Evolutionary conservation across 2,888 invertebrate species (phyloP), one percentile per base, ranked within the genome.

Genomic region (Rotaria magnacalcarata): DNA sequence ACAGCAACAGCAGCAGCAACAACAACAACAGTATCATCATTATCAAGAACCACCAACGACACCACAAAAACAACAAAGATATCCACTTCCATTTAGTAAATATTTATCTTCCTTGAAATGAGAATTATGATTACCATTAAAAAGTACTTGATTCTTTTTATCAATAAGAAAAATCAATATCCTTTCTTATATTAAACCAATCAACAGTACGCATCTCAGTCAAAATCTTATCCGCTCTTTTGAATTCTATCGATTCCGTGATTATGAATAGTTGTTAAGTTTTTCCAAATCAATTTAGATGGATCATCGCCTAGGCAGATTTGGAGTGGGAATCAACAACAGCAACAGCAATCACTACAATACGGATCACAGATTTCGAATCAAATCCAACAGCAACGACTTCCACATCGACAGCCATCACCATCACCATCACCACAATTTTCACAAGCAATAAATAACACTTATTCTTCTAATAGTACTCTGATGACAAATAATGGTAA

Each of bases 41-140:
- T 47, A 47, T 47, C 80, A 80, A 4, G 43, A 80, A n/a, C 80
- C 47, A 80, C 80, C 80, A 8, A 80, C 80, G 47, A 80, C 80
- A 80, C 47, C 80, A 47, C 80, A 80, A 47, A 80, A 21, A 80
- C 80, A 47, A n/a, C n/a, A 24, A 21, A 80, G 43, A 47, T 41
- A 67, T 67, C 67, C 67, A 19, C 27, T 67, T 16, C 11, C 80
- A 47, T 80, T 47, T 47, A 80, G 80, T 80, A 80, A 47, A 16
- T 47, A 80, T 43, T 24, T 43, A 2, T 43, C n/a, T 80, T 52
- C 52, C 16, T 34, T 34, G 34, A 34, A 34, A 34, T 34, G 34
- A 34, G 34, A 34, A 34, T 47, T 47, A 7, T 47, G 47, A 47
- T 47, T 10, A 47, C 11, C 11, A 10, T 7, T 47, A 47, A 47